A percentile compares a stretch with the other conserved stretches of the same genome.
These are phyloP conservation scores for Hirtodrosophila trivittata DNA, from an alignment of 2,888 invertebrate species.

Conservation along the genomic window DNA sequence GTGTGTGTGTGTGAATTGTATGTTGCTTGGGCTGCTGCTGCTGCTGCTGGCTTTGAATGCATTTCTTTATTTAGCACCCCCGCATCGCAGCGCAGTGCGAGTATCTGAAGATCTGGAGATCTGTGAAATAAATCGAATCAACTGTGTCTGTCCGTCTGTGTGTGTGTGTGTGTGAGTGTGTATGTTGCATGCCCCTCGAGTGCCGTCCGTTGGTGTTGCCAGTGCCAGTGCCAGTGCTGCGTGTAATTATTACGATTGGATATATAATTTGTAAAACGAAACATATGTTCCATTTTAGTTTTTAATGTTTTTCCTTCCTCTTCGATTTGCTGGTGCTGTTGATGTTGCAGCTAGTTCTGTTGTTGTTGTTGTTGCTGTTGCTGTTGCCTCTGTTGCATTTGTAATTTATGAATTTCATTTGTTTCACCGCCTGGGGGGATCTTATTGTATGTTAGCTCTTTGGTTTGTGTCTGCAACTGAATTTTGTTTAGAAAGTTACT, in stretches of 20 bases:
- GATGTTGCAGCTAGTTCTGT: not conserved
- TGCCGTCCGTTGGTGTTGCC: slow-evolving; percentile 37
- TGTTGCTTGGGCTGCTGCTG: too few species aligned
- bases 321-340: slow-evolving; percentile 6
- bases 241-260: slow-evolving; percentile 74
- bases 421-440: slow-evolving; percentile 51
- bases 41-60: slow-evolving; percentile 56
- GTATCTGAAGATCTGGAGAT: slow-evolving; percentile 38
- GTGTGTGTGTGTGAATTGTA: too few species aligned
- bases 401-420: slow-evolving; percentile 71
- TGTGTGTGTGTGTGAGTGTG: not conserved
- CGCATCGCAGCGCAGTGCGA: slow-evolving; percentile 29
- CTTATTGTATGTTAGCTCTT: slow-evolving; percentile 46
- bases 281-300: slow-evolving; percentile 75
- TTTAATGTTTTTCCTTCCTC: slow-evolving; percentile 56
- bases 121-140: slow-evolving; percentile 71
- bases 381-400: slow-evolving; percentile 27
- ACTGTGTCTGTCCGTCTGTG: slow-evolving; percentile 36
- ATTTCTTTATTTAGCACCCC: slow-evolving; percentile 76
- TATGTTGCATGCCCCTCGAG: slow-evolving; percentile 19
- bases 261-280: slow-evolving; percentile 75
- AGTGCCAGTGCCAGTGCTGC: slow-evolving; percentile 42
- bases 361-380: slow-evolving; percentile 13
- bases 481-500: slow-evolving; percentile 64
- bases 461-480: slow-evolving; percentile 17